Conservation (phyloP, 2,113 vertebrate genomes). For the Pollimyrus isidori region DNA sequence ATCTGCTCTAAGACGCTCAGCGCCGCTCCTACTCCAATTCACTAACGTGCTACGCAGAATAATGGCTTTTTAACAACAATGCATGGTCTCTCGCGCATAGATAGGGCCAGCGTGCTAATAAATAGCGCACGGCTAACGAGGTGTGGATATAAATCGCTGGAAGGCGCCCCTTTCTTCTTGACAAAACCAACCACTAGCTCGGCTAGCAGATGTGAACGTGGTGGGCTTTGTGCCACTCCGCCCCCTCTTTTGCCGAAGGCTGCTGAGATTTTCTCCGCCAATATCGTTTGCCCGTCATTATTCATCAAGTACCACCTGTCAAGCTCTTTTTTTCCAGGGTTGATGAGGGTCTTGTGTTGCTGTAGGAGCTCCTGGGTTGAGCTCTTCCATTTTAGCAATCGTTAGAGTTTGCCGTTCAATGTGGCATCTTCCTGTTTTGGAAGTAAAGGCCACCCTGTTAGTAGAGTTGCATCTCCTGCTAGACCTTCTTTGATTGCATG, state of each 20-base stretch:
- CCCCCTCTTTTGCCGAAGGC: not conserved
- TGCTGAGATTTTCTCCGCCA: not conserved
- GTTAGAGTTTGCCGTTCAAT: not conserved
- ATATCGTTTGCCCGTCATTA: not conserved
- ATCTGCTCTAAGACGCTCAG: not conserved
- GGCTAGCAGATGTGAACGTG: not conserved
- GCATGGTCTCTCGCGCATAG: not conserved
- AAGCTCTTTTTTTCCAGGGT: not conserved
- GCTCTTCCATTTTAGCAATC: not conserved
- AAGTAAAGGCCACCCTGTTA: not conserved
- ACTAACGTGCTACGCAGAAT: not conserved
- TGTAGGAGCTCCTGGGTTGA: not conserved
- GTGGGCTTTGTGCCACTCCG: not conserved
- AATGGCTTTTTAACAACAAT: not conserved
- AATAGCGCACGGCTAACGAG: not conserved
- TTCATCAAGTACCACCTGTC: not conserved
- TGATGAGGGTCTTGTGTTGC: not conserved
- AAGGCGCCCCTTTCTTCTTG: not conserved
- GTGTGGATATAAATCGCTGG: not conserved
- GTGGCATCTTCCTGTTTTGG: not conserved
- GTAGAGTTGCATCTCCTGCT: not conserved
- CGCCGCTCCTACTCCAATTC: not conserved
- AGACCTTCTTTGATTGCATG: not conserved
- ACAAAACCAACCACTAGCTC: not conserved
- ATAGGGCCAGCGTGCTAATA: not conserved